Percentiles rank a stretch among this genome's conserved stretches.
phyloP scores from a whole-genome alignment of 1,140 invertebrate genomes.

The Coboldia fuscipes region DNA sequence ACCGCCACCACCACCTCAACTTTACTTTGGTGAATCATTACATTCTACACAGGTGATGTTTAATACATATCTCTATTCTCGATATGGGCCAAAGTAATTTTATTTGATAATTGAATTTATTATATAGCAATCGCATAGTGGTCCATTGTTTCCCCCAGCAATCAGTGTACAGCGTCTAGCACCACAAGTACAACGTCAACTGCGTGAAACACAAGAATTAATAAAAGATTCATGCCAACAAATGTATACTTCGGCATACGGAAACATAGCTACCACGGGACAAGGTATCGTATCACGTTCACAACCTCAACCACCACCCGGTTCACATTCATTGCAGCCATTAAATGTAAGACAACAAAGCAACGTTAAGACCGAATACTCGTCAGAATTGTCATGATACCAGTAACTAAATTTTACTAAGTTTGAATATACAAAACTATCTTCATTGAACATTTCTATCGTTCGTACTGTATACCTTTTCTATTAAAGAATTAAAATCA shows the following conservation, averaged over 20 bases:
- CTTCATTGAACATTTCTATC: too few relatives aligned
- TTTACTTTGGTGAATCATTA: slow-evolving; percentile 18
- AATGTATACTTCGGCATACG: slow-evolving; percentile 20
- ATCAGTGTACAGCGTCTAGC: slow-evolving; percentile 20
- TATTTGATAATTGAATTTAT: too few relatives aligned
- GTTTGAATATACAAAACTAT: too few relatives aligned
- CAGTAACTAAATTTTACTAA: too few relatives aligned
- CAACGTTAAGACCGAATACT: too few relatives aligned
- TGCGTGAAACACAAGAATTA: slow-evolving; percentile 21
- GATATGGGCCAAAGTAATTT: too few relatives aligned
- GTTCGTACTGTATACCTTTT: too few relatives aligned
- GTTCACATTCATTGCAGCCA: too few relatives aligned
- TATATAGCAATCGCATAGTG: neutral
- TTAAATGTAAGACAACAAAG: too few relatives aligned
- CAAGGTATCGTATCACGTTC: too few relatives aligned
- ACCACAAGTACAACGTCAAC: slow-evolving; percentile 19
- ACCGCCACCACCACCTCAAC: slow-evolving; percentile 1
- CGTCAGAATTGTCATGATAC: too few relatives aligned
- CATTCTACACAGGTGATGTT: slow-evolving; percentile 15
- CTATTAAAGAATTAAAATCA: too few relatives aligned
- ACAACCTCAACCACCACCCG: slow-evolving; percentile 16
- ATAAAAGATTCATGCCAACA: slow-evolving; percentile 22
- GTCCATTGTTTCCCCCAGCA: slow-evolving; percentile 13
- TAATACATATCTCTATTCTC: neutral
- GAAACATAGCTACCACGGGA: slow-evolving; percentile 19